Evolutionary conservation across 2,797 vertebrate species (phyloP), one percentile per base, ranked within the genome.

Genomic region (Amniataba percoides): DNA sequence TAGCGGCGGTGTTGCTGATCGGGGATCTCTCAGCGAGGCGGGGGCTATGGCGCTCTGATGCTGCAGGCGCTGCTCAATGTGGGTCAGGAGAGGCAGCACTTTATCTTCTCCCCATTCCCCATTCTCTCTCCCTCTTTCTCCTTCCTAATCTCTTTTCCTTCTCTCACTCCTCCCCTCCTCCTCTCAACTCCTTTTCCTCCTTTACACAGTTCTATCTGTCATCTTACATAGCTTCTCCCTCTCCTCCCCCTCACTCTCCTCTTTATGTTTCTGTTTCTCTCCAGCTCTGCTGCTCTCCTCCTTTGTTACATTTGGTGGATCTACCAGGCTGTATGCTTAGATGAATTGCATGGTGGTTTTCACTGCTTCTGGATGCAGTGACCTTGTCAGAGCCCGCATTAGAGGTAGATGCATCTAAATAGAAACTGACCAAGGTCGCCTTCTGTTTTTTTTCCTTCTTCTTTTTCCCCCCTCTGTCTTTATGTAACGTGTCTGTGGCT

Each of bases 31-130:
- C 76, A 6, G 88, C n/a, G 64, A 86, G 91, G 92, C 8, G 89
- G 90, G 90, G 89, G 92, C 88, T 88, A 92, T 82, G 88, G 89
- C 81, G 81, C 90, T 91, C 81, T 78, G 88, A 90, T 92, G 91
- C 94, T 95, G 93, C 91, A 92, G 93, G 94, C 93, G 42, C 84
- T 82, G 84, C 91, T 93, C 92, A 94, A 95, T 95, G 91, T 95
- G 95, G 94, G 94, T 96, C 95, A 95, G 93, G 92, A 93, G 89
- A 95, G 92, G 89, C 89, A 90, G 87, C 81, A 51, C 88, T 93
- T 85, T 80, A 77, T 89, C 86, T 83, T 89, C 69, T 83, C 74
- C 85, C 69, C 59, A 60, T 83, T 55, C 68, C 55, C 74, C 63
- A 53, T 77, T 80, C 56, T 68, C 82, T 81, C 58, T 70, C 64